Conservation (phyloP, 2,797 vertebrate species). For the Enteromius treurensis region DNA sequence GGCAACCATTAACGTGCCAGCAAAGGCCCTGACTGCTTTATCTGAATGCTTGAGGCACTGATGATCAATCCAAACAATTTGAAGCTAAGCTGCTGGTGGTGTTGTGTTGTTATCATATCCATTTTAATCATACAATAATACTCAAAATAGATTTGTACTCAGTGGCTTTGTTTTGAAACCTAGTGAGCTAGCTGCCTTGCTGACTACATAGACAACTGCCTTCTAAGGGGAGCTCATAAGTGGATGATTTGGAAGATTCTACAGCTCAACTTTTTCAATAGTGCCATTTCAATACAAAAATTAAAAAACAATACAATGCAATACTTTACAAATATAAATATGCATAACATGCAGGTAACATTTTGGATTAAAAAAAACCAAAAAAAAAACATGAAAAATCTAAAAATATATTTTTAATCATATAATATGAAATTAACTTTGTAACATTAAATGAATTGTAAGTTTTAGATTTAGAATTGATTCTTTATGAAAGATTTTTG, state of each 20-base stretch:
- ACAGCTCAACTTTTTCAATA: not conserved
- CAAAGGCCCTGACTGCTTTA: conserved; percentile 16
- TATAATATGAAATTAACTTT: too few species aligned
- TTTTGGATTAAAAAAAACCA: not conserved
- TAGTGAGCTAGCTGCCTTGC: not conserved
- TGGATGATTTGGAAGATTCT: not conserved
- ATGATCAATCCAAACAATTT: conserved; percentile 11
- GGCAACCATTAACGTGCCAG: conserved; percentile 3
- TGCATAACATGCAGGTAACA: not conserved
- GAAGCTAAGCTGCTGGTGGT: not conserved
- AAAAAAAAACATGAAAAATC: not conserved
- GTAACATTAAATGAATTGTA: too few species aligned
- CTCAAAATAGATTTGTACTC: not conserved
- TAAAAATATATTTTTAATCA: too few species aligned
- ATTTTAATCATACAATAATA: conserved; percentile 14
- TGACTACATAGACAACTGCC: conserved; percentile 1
- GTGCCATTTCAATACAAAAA: not conserved
- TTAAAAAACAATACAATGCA: not conserved
- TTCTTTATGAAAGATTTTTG: too few species aligned
- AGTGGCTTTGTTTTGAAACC: not conserved
- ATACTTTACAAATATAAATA: not conserved
- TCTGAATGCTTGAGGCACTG: conserved; percentile 14
- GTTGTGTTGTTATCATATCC: not conserved
- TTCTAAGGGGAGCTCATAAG: not conserved
- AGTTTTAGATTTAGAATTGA: too few species aligned